Evolutionary conservation across 2,888 invertebrate species (phyloP).

Genomic region (Caenorhabditis virilis): DNA sequence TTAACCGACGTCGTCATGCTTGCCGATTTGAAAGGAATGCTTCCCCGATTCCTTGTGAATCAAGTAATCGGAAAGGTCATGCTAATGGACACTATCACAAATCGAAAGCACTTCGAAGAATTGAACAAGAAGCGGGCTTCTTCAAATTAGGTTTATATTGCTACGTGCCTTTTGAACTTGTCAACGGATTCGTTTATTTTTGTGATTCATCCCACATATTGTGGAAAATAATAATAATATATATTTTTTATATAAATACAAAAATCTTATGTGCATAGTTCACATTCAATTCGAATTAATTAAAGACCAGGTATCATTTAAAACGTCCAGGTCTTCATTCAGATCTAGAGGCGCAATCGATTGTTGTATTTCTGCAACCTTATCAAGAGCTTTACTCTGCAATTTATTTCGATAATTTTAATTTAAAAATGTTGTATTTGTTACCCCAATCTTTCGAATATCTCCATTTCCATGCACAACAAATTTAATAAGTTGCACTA

Average conservation of each 20-base stretch:
- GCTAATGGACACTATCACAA: conserved; percentile 55
- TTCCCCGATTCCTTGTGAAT: conserved; percentile 52
- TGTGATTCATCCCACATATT: too few species aligned
- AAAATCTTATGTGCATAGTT: too few species aligned
- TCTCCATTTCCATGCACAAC: conserved; percentile 12
- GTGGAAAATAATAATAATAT: too few species aligned
- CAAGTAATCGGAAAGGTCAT: conserved; percentile 55
- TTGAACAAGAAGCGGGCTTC: conserved; percentile 27
- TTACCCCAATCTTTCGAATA: conserved; percentile 15
- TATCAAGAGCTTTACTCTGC: conserved; percentile 19
- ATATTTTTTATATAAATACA: too few species aligned
- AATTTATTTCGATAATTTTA: too few species aligned
- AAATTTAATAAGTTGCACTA: conserved; percentile 14
- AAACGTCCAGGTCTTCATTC: conserved; percentile 8
- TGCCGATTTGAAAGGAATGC: conserved; percentile 54
- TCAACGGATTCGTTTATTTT: too few species aligned
- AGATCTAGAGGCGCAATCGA: conserved; percentile 16
- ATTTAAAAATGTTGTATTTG: too few species aligned
- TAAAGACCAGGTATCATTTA: conserved; percentile 30
- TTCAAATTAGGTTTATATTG: too few species aligned
- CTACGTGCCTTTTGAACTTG: too few species aligned
- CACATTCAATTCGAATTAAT: too few species aligned
- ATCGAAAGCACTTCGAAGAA: conserved; percentile 47
- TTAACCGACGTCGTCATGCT: conserved; percentile 56
- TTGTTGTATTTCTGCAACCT: conserved; percentile 17